Conservation (phyloP, 1,140 invertebrate genomes). For the Chymomyza costata region DNA sequence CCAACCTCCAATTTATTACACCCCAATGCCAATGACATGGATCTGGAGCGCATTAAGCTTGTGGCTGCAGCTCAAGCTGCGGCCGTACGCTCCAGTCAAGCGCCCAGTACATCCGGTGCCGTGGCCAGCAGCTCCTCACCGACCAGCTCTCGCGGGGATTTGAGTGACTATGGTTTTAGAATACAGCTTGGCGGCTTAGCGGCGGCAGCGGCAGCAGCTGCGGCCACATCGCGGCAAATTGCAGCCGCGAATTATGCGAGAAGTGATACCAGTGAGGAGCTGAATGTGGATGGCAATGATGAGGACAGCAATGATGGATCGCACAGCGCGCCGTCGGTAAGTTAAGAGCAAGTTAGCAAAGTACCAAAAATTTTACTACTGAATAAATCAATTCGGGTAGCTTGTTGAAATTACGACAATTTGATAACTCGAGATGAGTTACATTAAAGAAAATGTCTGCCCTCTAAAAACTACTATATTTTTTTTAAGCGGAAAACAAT, state of each 20-base stretch:
- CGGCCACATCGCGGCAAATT: slow-evolving; percentile 67
- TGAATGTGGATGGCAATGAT: slow-evolving; percentile 74
- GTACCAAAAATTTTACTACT: too few relatives aligned
- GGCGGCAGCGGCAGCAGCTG: slow-evolving; percentile 66
- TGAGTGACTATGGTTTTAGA: slow-evolving; percentile 74
- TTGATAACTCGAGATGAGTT: too few relatives aligned
- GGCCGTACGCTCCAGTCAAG: slow-evolving; percentile 44
- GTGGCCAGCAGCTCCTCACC: slow-evolving; percentile 30
- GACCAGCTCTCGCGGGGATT: slow-evolving; percentile 54
- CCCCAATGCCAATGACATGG: slow-evolving; percentile 57
- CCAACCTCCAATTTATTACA: slow-evolving; percentile 1
- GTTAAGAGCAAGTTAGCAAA: too few relatives aligned
- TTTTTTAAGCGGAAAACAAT: too few relatives aligned
- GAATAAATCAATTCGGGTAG: too few relatives aligned
- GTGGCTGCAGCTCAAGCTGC: slow-evolving; percentile 55
- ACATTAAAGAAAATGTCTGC: too few relatives aligned
- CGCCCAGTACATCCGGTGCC: slow-evolving; percentile 21
- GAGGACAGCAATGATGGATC: slow-evolving; percentile 71
- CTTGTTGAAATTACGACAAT: too few relatives aligned
- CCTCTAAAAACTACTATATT: too few relatives aligned
- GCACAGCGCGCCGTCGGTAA: slow-evolving; percentile 71
- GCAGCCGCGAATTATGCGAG: slow-evolving; percentile 69
- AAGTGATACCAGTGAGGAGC: slow-evolving; percentile 73
- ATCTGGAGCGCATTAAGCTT: slow-evolving; percentile 73
- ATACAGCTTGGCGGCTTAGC: slow-evolving; percentile 74